Evolutionary conservation across 2,888 invertebrate genomes (phyloP).

Genomic region (Tinea trinotella): DNA sequence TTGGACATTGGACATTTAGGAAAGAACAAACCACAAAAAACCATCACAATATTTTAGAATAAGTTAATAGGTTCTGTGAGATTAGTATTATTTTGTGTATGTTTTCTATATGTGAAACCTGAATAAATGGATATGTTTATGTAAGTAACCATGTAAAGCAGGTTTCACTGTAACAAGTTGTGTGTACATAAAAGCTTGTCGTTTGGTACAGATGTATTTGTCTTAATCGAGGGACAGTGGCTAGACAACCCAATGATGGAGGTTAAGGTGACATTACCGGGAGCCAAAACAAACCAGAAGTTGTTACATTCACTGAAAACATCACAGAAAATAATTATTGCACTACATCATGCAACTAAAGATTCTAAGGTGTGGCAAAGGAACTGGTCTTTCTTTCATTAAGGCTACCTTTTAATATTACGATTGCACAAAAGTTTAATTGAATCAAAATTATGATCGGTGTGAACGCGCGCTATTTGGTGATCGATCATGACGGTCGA

Average conservation of each 20-base stretch:
- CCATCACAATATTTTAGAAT: neutral
- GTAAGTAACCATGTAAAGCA: neutral
- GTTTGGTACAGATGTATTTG: slow-evolving; percentile 36
- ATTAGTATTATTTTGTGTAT: slow-evolving; percentile 6
- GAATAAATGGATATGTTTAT: no score
- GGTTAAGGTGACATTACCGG: slow-evolving; percentile 41
- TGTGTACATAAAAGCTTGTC: slow-evolving; percentile 39
- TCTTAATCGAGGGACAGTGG: neutral
- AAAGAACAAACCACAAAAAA: neutral
- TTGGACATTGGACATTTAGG: neutral
- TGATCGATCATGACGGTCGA: slow-evolving; percentile 44
- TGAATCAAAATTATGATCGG: slow-evolving; percentile 50
- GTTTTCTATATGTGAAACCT: neutral
- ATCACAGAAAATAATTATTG: slow-evolving; percentile 33
- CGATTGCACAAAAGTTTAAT: slow-evolving; percentile 28
- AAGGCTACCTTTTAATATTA: slow-evolving; percentile 52
- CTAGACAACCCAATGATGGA: slow-evolving; percentile 38
- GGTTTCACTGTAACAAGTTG: neutral
- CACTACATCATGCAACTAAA: slow-evolving; percentile 60
- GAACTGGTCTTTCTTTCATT: slow-evolving; percentile 61
- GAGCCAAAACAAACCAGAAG: slow-evolving; percentile 30
- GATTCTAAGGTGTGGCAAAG: slow-evolving; percentile 72
- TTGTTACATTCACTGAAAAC: slow-evolving; percentile 39
- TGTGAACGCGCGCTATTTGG: slow-evolving; percentile 63
- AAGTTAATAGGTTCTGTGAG: neutral